Evolutionary conservation across 1,140 invertebrate species (phyloP).

Genomic region (Belonocnema kinseyi): DNA sequence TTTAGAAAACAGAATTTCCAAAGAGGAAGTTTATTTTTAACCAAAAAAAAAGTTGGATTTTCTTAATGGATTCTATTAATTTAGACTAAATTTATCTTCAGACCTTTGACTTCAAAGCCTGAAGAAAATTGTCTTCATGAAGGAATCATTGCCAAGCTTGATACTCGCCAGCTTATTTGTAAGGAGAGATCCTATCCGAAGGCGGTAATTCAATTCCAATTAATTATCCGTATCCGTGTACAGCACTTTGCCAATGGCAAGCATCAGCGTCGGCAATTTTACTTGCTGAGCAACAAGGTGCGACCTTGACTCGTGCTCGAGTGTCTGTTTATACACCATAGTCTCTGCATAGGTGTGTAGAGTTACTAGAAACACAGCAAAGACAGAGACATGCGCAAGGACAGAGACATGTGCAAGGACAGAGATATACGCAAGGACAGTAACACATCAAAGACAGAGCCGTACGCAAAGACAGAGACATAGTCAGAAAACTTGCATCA

Average conservation of each 20-base stretch:
- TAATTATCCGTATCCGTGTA: background rate
- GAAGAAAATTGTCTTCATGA: background rate
- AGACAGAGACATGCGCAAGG: background rate
- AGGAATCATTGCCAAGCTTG: background rate
- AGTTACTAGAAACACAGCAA: background rate
- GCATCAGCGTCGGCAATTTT: slow-evolving; percentile 1
- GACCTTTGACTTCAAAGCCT: no score
- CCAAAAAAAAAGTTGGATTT: no score
- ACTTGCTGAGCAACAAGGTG: slow-evolving; percentile 25
- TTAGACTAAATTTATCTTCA: no score
- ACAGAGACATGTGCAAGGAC: no score
- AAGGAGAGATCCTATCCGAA: background rate
- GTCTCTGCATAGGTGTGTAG: background rate
- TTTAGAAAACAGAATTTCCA: no score
- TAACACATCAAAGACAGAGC: no score
- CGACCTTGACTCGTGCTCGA: slow-evolving; percentile 30
- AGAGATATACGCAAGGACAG: no score
- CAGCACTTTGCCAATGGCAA: background rate
- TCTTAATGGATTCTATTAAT: no score
- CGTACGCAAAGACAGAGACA: background rate
- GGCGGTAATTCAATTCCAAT: background rate
- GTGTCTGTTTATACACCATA: slow-evolving; percentile 17
- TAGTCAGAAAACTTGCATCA: background rate
- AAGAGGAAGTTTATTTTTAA: no score
- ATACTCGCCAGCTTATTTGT: background rate